A percentile compares a stretch with the other conserved stretches of the same genome.
Conservation (phyloP, 2,888 invertebrate genomes). For the Lymantria dispar region DNA sequence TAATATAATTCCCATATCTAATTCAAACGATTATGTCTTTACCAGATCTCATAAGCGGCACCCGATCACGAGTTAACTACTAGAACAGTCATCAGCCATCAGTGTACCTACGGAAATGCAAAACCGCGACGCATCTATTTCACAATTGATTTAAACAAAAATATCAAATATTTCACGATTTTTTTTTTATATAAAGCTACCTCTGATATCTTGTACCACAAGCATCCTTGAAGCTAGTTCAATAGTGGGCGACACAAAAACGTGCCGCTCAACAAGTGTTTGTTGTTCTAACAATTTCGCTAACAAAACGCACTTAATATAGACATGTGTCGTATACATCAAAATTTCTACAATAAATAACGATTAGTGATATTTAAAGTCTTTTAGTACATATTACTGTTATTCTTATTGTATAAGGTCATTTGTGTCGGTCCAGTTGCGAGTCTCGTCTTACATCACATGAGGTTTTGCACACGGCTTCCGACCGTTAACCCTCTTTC, state of each 20-base stretch:
- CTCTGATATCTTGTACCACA: constrained; percentile 20
- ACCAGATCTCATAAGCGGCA: no score
- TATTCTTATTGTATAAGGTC: constrained; percentile 27
- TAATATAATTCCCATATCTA: no score
- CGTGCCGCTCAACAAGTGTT: constrained; percentile 46
- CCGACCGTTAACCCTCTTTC: constrained; percentile 25
- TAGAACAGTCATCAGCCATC: no score
- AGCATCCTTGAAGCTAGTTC: constrained; percentile 28
- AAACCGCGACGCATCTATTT: no score
- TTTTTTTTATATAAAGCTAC: no score
- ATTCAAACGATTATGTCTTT: no score
- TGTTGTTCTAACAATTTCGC: constrained; percentile 49
- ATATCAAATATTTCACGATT: no score
- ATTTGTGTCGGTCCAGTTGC: constrained; percentile 20
- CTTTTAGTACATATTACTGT: constrained; percentile 27
- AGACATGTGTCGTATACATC: constrained; percentile 33
- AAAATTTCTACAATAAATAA: constrained; percentile 29
- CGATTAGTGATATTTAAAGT: constrained; percentile 14
- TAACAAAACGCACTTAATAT: constrained; percentile 28
- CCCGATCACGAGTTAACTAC: no score
- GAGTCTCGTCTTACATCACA: constrained; percentile 31
- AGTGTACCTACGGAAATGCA: no score
- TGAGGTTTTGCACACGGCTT: constrained; percentile 33
- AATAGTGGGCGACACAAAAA: constrained; percentile 47
- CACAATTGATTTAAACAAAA: no score